Conservation (phyloP, 2,888 invertebrate genomes). For the Eurytoma californica region DNA sequence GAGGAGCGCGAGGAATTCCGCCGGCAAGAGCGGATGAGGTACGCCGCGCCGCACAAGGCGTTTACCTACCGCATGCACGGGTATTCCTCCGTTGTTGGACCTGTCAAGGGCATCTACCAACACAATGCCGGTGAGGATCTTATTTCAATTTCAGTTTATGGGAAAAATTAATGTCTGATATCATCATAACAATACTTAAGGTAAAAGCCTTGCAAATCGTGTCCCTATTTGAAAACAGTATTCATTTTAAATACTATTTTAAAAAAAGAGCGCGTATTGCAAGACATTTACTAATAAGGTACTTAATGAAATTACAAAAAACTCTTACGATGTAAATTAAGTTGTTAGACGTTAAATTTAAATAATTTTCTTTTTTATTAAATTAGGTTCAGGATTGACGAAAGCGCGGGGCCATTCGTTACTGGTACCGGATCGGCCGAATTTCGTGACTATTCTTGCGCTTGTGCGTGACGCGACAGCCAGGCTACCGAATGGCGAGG, state of each 20-base stretch:
- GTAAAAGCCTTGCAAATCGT: too few relatives aligned
- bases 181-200: too few relatives aligned
- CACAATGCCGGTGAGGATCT: slow-evolving; percentile 77
- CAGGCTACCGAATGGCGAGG: slow-evolving; percentile 94
- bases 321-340: too few relatives aligned
- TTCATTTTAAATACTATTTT: too few relatives aligned
- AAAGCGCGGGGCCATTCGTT: slow-evolving; percentile 90
- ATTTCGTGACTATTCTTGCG: slow-evolving; percentile 92
- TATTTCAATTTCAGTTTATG: too few relatives aligned
- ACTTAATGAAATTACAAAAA: too few relatives aligned
- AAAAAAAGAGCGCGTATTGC: too few relatives aligned
- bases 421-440: slow-evolving; percentile 88
- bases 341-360: too few relatives aligned
- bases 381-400: slow-evolving; percentile 68
- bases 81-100: slow-evolving; percentile 89
- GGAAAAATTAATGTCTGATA: too few relatives aligned
- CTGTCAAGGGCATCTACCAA: slow-evolving; percentile 87
- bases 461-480: slow-evolving; percentile 96
- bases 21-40: slow-evolving; percentile 88
- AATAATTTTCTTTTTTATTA: slow-evolving; percentile 11
- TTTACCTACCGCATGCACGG: slow-evolving; percentile 93
- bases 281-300: too few relatives aligned
- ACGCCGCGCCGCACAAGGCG: slow-evolving; percentile 92
- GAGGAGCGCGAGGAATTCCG: slow-evolving; percentile 88
- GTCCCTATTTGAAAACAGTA: too few relatives aligned